phyloP scores from a whole-genome alignment of 2,888 invertebrate genomes.

The Macaria notata region DNA sequence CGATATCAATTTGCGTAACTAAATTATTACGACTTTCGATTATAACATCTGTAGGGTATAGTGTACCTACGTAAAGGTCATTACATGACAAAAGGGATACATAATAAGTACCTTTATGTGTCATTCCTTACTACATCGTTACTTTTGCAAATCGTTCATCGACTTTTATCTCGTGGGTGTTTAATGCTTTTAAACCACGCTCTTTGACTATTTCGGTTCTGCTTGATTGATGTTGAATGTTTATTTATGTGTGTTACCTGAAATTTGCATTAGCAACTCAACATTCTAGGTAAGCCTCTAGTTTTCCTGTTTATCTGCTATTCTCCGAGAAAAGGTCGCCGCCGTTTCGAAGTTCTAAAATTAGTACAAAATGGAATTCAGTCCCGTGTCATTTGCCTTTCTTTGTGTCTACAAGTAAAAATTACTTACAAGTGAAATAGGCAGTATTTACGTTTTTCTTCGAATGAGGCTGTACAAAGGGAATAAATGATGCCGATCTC shows the following conservation, averaged over 20 bases:
- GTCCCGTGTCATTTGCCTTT: not conserved
- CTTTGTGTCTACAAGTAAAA: not conserved
- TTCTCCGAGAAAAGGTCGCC: conserved; percentile 9
- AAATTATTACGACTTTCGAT: conserved; percentile 23
- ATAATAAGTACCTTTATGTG: not conserved
- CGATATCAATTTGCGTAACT: conserved; percentile 18
- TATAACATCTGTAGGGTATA: conserved; percentile 4
- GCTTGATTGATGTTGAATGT: conserved; percentile 4
- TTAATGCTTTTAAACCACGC: not conserved
- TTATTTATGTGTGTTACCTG: conserved; percentile 13
- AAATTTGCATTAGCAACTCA: conserved; percentile 12
- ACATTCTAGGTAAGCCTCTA: conserved; percentile 17
- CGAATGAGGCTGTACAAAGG: not conserved
- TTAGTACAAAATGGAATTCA: too few relatives aligned
- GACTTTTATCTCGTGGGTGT: not conserved
- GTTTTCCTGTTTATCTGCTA: conserved; percentile 23
- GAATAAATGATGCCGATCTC: conserved; percentile 1
- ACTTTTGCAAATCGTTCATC: not conserved
- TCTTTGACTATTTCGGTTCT: not conserved
- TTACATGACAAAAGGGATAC: too few relatives aligned
- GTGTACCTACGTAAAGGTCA: conserved; percentile 2
- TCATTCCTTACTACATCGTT: not conserved
- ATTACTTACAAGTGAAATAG: too few relatives aligned
- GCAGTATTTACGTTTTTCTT: too few relatives aligned
- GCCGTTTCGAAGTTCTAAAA: too few relatives aligned